A percentile compares a stretch with the other conserved stretches of the same genome.
Conservation (phyloP, 2,113 vertebrate species). For the Actenoides lindsayi region DNA sequence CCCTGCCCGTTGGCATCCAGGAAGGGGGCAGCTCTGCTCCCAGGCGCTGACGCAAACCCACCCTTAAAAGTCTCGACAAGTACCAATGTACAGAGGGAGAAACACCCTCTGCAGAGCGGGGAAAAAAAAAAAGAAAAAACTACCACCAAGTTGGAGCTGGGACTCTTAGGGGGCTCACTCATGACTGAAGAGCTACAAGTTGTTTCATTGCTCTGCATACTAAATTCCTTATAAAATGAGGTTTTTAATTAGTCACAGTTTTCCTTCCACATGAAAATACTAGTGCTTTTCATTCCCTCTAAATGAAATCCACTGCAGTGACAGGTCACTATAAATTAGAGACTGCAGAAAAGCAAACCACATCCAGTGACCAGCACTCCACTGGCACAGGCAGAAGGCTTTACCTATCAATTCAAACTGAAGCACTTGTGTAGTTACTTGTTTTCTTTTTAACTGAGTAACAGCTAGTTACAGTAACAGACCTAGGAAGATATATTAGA, state of each 20-base stretch:
- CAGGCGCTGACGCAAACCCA: fast-evolving
- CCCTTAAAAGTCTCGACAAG: not conserved
- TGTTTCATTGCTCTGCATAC: not conserved
- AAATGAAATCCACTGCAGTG: not conserved
- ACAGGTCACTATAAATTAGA: not conserved
- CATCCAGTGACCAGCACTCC: not conserved
- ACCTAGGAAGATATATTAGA: fast-evolving
- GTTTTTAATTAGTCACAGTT: not conserved
- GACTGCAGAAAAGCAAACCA: not conserved
- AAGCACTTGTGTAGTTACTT: not conserved
- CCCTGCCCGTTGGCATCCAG: not conserved
- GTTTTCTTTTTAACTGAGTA: not conserved
- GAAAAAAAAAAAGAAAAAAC: not conserved
- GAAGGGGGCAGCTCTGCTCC: not conserved
- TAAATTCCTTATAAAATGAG: not conserved
- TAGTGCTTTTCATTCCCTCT: not conserved
- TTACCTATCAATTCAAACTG: not conserved
- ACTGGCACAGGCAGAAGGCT: not conserved
- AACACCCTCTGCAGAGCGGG: not conserved
- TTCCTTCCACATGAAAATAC: not conserved
- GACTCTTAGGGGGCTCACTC: not conserved
- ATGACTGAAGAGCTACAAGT: not conserved
- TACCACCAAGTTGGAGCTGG: not conserved
- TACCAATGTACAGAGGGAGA: not conserved
- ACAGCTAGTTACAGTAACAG: not conserved